Evolutionary conservation across 2,888 invertebrate species (phyloP).

Genomic region (Caradrina kadenii): DNA sequence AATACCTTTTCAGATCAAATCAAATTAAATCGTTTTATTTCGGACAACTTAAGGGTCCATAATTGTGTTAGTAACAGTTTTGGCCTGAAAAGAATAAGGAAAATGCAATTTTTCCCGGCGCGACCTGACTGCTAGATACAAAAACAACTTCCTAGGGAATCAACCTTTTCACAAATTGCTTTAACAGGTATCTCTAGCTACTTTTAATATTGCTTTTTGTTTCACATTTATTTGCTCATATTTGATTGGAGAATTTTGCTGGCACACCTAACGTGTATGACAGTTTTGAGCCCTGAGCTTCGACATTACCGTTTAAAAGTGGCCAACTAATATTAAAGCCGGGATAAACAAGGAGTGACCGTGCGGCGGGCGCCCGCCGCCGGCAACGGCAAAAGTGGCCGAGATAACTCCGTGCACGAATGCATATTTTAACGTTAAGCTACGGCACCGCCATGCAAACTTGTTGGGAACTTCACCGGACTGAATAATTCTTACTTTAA

Average conservation of each 20-base stretch:
- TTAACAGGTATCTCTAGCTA: too few relatives aligned
- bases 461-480: conserved; percentile 83
- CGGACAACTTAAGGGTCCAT: too few relatives aligned
- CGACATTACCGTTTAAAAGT: conserved; percentile 66
- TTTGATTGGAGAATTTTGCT: conserved; percentile 45
- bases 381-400: conserved; percentile 82
- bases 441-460: conserved; percentile 82
- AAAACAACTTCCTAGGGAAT: too few relatives aligned
- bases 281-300: conserved; percentile 59
- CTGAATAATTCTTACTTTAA: conserved; percentile 85
- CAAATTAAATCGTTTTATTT: too few relatives aligned
- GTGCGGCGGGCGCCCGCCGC: conserved; percentile 70
- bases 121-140: too few relatives aligned
- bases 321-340: conserved; percentile 78
- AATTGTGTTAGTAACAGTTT: too few relatives aligned
- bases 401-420: conserved; percentile 85
- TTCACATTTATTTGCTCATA: conserved; percentile 33
- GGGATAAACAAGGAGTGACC: conserved; percentile 84
- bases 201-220: too few relatives aligned
- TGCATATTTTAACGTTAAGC: conserved; percentile 88
- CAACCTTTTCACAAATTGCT: too few relatives aligned
- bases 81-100: too few relatives aligned
- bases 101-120: too few relatives aligned
- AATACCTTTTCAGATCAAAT: conserved; percentile 6
- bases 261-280: conserved; percentile 61